Evolutionary conservation across 2,888 invertebrate species (phyloP).

Genomic region (Sclerodermus sp.): DNA sequence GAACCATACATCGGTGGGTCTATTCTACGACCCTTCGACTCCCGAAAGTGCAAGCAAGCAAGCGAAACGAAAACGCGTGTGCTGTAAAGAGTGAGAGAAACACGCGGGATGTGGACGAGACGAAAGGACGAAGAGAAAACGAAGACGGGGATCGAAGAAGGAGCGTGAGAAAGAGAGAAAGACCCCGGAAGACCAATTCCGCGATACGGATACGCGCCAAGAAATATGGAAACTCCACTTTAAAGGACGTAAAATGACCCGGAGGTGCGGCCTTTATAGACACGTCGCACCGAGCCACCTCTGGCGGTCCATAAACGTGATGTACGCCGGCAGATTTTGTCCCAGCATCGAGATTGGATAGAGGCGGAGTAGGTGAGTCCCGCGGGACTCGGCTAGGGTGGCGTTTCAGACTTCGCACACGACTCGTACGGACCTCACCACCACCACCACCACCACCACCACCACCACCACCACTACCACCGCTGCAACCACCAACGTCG

Average conservation of each 20-base stretch:
- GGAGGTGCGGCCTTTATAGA: conserved; percentile 40
- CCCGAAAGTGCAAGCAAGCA: too few species aligned
- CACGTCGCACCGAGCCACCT: conserved; percentile 33
- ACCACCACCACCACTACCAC: conserved; percentile 12
- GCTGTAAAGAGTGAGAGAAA: too few species aligned
- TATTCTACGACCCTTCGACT: not conserved
- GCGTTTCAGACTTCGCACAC: conserved; percentile 9
- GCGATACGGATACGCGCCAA: conserved; percentile 36
- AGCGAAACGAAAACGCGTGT: too few species aligned
- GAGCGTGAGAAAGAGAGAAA: conserved; percentile 2
- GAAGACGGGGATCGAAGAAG: too few species aligned
- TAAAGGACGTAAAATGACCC: conserved; percentile 48
- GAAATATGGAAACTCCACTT: conserved; percentile 49
- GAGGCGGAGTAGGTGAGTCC: conserved; percentile 10
- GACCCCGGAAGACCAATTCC: conserved; percentile 48
- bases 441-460: too few species aligned
- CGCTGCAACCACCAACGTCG: conserved; percentile 3
- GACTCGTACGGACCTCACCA: too few species aligned
- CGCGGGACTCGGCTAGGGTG: conserved; percentile 12
- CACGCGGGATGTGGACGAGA: too few species aligned
- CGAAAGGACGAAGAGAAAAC: too few species aligned
- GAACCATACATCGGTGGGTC: not conserved
- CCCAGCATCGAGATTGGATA: conserved; percentile 36
- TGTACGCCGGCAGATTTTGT: conserved; percentile 37
- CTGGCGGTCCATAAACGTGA: conserved; percentile 47